A percentile compares a stretch with the other conserved stretches of the same genome.
Conservation (phyloP, 2,888 invertebrate genomes). For the Aphidoletes aphidimyza region DNA sequence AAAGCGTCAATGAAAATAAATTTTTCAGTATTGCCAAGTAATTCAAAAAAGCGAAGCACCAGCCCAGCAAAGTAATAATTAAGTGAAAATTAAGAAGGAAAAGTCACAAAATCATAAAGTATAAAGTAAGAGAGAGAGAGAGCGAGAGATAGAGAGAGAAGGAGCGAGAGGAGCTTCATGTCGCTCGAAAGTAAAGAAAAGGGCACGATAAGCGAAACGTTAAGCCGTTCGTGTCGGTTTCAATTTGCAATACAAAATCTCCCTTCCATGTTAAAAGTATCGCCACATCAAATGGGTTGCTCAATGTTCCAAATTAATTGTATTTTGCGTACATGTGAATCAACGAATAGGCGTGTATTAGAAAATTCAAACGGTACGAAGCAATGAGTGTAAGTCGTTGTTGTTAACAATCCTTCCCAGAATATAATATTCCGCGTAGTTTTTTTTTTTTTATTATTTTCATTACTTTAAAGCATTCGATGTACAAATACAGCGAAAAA, state of each 20-base stretch:
- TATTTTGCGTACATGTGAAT: background rate
- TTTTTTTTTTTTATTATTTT: constrained; percentile 9
- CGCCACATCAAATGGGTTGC: background rate
- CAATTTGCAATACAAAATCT: too few species aligned
- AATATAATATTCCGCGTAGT: background rate
- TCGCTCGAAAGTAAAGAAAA: too few species aligned
- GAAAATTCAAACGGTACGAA: background rate
- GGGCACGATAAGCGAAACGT: too few species aligned
- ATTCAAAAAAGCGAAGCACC: background rate
- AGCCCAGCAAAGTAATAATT: background rate
- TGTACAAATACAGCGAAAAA: background rate
- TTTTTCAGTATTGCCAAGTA: background rate
- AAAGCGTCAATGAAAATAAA: constrained; percentile 7
- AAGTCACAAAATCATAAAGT: constrained; percentile 4
- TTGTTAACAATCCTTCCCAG: constrained; percentile 6
- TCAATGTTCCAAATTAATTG: constrained; percentile 49
- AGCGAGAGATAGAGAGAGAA: too few species aligned
- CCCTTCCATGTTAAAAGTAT: too few species aligned
- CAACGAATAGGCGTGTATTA: too few species aligned
- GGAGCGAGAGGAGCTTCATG: too few species aligned
- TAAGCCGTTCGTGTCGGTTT: too few species aligned
- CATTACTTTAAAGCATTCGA: background rate
- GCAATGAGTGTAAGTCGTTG: too few species aligned
- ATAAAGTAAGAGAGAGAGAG: too few species aligned
- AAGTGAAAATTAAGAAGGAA: constrained; percentile 38